These are phyloP conservation scores for Pseudomyrmex pallidus DNA, from an alignment of 1,140 invertebrate species.

Conservation along the genomic window DNA sequence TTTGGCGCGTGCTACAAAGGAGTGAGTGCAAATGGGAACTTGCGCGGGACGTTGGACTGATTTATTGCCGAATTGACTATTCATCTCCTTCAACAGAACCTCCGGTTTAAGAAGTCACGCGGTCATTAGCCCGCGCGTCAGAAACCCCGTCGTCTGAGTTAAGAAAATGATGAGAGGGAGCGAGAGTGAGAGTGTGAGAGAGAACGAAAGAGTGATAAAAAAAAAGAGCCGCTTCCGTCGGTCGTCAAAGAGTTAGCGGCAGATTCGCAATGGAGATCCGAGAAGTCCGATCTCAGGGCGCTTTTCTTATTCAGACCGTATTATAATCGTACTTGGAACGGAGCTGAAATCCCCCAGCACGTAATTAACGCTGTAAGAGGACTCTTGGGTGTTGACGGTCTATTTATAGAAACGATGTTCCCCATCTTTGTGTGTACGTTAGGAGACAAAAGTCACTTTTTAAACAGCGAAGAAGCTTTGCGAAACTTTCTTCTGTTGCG, in stretches of 20 bases:
- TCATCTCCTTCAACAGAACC: slow-evolving; percentile 43
- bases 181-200: background rate
- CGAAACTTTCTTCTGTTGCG: background rate
- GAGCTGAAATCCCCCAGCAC: slow-evolving; percentile 30
- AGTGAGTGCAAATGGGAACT: slow-evolving; percentile 44
- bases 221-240: slow-evolving; percentile 17
- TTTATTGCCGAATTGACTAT: slow-evolving; percentile 58
- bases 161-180: slow-evolving; percentile 1
- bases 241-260: slow-evolving; percentile 49
- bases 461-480: background rate
- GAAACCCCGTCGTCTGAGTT: slow-evolving; percentile 32
- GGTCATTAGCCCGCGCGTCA: slow-evolving; percentile 38
- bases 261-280: slow-evolving; percentile 34
- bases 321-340: slow-evolving; percentile 54
- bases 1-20: slow-evolving; percentile 1
- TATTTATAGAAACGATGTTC: background rate
- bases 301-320: slow-evolving; percentile 47
- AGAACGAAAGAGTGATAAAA: background rate
- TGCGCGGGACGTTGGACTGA: slow-evolving; percentile 25
- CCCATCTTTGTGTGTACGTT: background rate
- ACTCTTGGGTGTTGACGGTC: slow-evolving; percentile 5
- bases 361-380: slow-evolving; percentile 15
- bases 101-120: slow-evolving; percentile 34
- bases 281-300: background rate
- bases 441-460: background rate